Base-by-base conservation (phyloP, 2,888 invertebrate genomes). In the Sylvicola cinctus region DNA sequence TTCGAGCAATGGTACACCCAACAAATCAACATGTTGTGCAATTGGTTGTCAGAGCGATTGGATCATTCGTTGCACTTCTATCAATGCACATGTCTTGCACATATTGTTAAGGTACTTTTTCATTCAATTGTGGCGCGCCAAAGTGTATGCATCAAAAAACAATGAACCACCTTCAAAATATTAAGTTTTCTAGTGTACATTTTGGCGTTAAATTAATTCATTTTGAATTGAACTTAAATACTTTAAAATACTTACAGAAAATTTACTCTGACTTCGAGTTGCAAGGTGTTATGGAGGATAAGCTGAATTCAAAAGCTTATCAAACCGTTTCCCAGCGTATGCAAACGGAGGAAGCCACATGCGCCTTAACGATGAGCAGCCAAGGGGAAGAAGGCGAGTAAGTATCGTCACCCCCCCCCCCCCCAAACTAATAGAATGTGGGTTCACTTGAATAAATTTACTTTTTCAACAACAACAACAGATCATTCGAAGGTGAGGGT, bases 181-280 rank as follows among this genome's bases (percentile, higher is more conserved):
- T 6, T 27, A 4, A 4, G 14, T 30, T 30, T 30, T 30, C 13
- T 8, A 12, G 14, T 30, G 13, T 30, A 7, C 16, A 13, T 30
- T 32, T 31, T 11, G 13, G 11, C 11, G n/a, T 5, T 17, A 4
- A 32, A 5, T 32, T 16, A 32, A 32, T 12, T 5, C 6, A 20
- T 10, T 29, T 29, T 29, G 29, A 11, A 11, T 29, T 25, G 25
- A 10, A n/a, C 31, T 25, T 35, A n/a, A 33, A 30, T 39, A 39
- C n/a, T 40, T 39, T 15, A 13, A 13, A 29, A n/a, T 39, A 33
- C 41, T 60, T 60, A 28, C 62, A 96, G 87, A 98, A 98, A 80
- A 76, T 95, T 58, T 95, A 93, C 66, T 87, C 91, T 32, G 96
- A 98, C 62, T 98, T 96, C 62, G 96, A 96, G 64, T 71, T 98